Evolutionary conservation across 2,113 vertebrate species (phyloP).

Genomic region (Entelurus aequoreus): DNA sequence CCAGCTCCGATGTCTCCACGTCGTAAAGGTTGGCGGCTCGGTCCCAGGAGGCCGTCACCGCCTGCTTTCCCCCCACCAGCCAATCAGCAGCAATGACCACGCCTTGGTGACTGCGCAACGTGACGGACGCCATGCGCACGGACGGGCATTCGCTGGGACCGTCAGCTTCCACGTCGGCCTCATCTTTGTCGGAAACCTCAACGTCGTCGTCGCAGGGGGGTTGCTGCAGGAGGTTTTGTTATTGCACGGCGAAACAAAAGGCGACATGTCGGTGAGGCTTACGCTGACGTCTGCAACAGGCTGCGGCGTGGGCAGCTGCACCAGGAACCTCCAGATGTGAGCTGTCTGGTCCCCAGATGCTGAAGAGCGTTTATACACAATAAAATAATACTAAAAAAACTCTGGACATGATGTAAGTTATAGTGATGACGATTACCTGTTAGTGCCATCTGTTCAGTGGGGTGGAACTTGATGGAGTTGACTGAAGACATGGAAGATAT

Average conservation of each 20-base stretch:
- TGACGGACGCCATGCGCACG: slow-evolving; percentile 77
- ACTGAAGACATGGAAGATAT: slow-evolving; percentile 67
- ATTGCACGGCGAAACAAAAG: not conserved
- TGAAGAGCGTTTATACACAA: slow-evolving; percentile 37
- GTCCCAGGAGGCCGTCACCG: slow-evolving; percentile 94
- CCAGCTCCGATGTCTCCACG: slow-evolving; percentile 91
- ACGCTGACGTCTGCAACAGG: slow-evolving; percentile 85
- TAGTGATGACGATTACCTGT: slow-evolving; percentile 74
- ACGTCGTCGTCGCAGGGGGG: slow-evolving; percentile 84
- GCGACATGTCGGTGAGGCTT: slow-evolving; percentile 57
- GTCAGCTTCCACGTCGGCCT: slow-evolving; percentile 82
- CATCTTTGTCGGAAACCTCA: slow-evolving; percentile 91
- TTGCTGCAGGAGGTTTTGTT: slow-evolving; percentile 57
- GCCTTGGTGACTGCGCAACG: slow-evolving; percentile 93
- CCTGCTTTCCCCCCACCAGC: slow-evolving; percentile 94
- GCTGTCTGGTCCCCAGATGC: slow-evolving; percentile 97
- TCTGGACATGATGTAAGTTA: not conserved
- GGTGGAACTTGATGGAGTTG: slow-evolving; percentile 98
- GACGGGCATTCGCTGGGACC: slow-evolving; percentile 85
- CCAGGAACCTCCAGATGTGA: slow-evolving; percentile 94
- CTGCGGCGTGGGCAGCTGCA: slow-evolving; percentile 89
- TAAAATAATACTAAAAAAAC: not conserved
- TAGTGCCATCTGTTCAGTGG: slow-evolving; percentile 91
- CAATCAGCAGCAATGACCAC: slow-evolving; percentile 95
- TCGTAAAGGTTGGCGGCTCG: slow-evolving; percentile 92